Conservation (phyloP, 2,888 invertebrate species). For the Hirtodrosophila cameraria region DNA sequence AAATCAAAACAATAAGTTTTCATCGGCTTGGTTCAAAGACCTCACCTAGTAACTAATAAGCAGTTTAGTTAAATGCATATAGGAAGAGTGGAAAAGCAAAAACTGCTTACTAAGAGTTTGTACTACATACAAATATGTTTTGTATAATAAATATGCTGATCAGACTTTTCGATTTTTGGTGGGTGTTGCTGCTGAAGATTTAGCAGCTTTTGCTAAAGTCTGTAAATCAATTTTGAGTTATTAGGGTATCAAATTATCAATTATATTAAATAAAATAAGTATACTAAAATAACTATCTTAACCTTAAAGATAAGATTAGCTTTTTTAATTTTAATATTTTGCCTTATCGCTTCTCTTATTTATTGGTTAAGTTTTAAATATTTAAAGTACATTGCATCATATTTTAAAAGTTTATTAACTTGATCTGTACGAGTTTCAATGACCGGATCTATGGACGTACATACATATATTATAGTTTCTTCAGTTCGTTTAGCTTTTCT, state of each 20-base stretch:
- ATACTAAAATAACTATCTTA: too few relatives aligned
- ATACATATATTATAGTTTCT: too few relatives aligned
- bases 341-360: too few relatives aligned
- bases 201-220: background rate
- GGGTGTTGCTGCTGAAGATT: slow-evolving; percentile 27
- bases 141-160: slow-evolving; percentile 30
- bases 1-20: slow-evolving; percentile 2
- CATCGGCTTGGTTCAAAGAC: slow-evolving; percentile 41
- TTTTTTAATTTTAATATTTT: too few relatives aligned
- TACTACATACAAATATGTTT: too few relatives aligned
- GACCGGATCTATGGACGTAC: too few relatives aligned
- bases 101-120: slow-evolving; percentile 19
- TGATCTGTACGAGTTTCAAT: too few relatives aligned
- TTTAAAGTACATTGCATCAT: too few relatives aligned
- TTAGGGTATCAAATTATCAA: slow-evolving; percentile 1
- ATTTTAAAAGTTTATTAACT: too few relatives aligned
- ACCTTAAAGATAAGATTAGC: too few relatives aligned
- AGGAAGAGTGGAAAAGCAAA: background rate
- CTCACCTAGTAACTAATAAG: slow-evolving; percentile 10
- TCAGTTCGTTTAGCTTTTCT: too few relatives aligned
- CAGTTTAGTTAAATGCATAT: slow-evolving; percentile 2
- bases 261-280: background rate
- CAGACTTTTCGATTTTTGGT: slow-evolving; percentile 18
- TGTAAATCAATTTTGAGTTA: background rate
- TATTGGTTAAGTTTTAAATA: too few relatives aligned